phyloP scores from a whole-genome alignment of 2,888 invertebrate species.

The Meghimatium bilineatum region DNA sequence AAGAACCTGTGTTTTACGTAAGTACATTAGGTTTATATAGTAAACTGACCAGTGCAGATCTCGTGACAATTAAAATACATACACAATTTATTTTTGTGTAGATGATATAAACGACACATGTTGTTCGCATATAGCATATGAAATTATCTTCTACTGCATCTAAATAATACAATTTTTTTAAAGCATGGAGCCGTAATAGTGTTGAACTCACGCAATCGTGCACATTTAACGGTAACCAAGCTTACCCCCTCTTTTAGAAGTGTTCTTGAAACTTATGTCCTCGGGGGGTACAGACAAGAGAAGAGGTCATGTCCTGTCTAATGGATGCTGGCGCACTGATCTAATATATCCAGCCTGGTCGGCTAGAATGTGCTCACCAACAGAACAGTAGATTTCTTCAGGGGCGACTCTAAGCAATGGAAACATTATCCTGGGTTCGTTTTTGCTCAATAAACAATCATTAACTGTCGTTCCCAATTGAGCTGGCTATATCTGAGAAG shows the following conservation, averaged over 20 bases:
- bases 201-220: too few relatives aligned
- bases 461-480: not conserved
- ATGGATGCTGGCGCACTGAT: not conserved
- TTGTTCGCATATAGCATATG: too few relatives aligned
- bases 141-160: too few relatives aligned
- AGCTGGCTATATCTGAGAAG: not conserved
- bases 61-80: too few relatives aligned
- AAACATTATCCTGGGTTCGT: not conserved
- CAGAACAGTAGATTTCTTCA: not conserved
- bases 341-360: not conserved
- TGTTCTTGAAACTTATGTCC: not conserved
- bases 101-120: too few relatives aligned
- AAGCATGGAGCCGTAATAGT: too few relatives aligned
- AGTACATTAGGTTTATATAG: too few relatives aligned
- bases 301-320: not conserved
- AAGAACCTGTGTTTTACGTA: too few relatives aligned
- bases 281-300: not conserved
- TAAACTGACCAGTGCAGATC: too few relatives aligned
- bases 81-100: too few relatives aligned
- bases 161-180: too few relatives aligned
- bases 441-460: constrained; percentile 5
- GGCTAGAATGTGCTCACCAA: not conserved
- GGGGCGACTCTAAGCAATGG: not conserved
- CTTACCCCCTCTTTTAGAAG: not conserved
- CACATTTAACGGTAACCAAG: too few relatives aligned